These are phyloP conservation scores for Clepsis dumicolana DNA, from an alignment of 2,888 invertebrate genomes.

Conservation along the genomic window DNA sequence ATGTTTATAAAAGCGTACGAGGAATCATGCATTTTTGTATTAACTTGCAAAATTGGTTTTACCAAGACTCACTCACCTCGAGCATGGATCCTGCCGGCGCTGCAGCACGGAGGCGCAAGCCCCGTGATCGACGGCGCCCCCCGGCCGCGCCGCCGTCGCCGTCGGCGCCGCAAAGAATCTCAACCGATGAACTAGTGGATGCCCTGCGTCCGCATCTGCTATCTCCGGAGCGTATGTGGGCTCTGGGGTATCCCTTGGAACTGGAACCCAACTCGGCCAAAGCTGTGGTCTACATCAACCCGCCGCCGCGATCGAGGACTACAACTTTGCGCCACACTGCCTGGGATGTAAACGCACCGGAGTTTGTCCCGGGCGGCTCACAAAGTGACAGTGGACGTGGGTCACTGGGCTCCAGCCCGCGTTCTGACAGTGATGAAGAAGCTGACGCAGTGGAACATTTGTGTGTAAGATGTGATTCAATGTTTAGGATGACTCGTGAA, in stretches of 20 bases:
- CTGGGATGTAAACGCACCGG: slow-evolving; percentile 89
- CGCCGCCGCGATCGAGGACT: slow-evolving; percentile 79
- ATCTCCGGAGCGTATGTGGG: slow-evolving; percentile 86
- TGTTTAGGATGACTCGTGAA: slow-evolving; percentile 89
- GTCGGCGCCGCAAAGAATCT: slow-evolving; percentile 79
- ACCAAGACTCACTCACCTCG: slow-evolving; percentile 77
- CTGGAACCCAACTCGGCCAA: slow-evolving; percentile 86
- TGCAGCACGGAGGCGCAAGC: slow-evolving; percentile 76
- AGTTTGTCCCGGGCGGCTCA: slow-evolving; percentile 87
- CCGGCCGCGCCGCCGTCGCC: slow-evolving; percentile 77
- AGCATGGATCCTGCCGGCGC: slow-evolving; percentile 75
- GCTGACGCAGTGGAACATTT: slow-evolving; percentile 86
- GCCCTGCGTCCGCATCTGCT: slow-evolving; percentile 88
- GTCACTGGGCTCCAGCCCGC: slow-evolving; percentile 84
- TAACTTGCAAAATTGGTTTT: slow-evolving; percentile 80
- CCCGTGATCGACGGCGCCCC: slow-evolving; percentile 74
- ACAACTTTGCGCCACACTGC: slow-evolving; percentile 67
- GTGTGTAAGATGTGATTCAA: slow-evolving; percentile 91
- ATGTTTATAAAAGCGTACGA: slow-evolving; percentile 80
- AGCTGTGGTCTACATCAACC: slow-evolving; percentile 88
- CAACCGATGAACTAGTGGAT: slow-evolving; percentile 85
- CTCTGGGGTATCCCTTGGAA: slow-evolving; percentile 91
- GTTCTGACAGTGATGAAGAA: slow-evolving; percentile 86
- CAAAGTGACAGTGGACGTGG: slow-evolving; percentile 85
- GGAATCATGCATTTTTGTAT: slow-evolving; percentile 81